Percentiles rank a stretch among this genome's conserved stretches.
Conservation (phyloP, 2,113 vertebrate species). For the Morone chrysops region DNA sequence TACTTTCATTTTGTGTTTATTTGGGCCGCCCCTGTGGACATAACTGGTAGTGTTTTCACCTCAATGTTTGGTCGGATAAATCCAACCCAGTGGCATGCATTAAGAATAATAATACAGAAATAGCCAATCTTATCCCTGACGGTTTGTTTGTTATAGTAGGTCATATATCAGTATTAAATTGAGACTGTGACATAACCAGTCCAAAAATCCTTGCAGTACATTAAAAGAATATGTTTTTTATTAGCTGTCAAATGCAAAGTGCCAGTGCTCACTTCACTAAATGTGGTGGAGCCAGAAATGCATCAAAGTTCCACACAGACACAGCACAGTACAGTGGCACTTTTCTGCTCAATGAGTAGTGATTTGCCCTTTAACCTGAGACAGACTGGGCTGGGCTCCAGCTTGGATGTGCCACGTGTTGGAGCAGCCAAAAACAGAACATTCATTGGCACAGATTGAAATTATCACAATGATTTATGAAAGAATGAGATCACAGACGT, state of each 20-base stretch:
- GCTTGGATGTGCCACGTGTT: not conserved
- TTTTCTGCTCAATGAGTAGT: not conserved
- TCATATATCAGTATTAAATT: too few relatives aligned
- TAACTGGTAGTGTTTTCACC: too few relatives aligned
- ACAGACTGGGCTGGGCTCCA: conserved; percentile 17
- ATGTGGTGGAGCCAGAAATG: not conserved
- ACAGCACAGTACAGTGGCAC: not conserved
- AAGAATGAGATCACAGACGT: not conserved
- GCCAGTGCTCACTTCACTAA: not conserved
- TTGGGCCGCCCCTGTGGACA: too few relatives aligned
- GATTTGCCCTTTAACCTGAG: conserved; percentile 7
- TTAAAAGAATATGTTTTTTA: not conserved
- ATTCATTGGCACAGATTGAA: not conserved
- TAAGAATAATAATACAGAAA: too few relatives aligned
- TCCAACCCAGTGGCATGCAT: too few relatives aligned
- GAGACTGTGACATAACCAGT: too few relatives aligned
- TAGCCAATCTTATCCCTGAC: too few relatives aligned
- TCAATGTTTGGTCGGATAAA: too few relatives aligned
- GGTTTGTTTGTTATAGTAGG: too few relatives aligned
- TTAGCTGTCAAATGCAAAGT: conserved; percentile 7
- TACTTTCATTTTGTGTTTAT: too few relatives aligned
- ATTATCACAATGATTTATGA: not conserved
- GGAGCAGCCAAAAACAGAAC: not conserved
- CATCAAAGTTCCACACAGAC: not conserved
- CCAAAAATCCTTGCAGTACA: too few relatives aligned